Evolutionary conservation across 1,140 invertebrate species (phyloP).

Genomic region (Patella vulgata): DNA sequence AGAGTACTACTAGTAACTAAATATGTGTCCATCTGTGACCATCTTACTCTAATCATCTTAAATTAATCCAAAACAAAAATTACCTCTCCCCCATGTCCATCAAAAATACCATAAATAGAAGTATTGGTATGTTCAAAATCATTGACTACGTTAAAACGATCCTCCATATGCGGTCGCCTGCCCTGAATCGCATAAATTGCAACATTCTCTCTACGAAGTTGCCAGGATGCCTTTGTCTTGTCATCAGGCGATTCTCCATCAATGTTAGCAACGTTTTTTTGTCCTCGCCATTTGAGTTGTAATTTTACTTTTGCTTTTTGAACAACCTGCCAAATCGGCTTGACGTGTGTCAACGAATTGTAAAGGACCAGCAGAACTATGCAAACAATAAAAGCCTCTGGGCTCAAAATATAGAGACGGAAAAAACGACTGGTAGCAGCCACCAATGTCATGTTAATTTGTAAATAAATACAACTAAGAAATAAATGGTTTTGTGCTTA

Average conservation of each 20-base stretch:
- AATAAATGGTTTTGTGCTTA: too few species aligned
- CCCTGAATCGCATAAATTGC: conserved; percentile 91
- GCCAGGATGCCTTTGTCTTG: conserved; percentile 71
- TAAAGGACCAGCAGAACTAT: conserved; percentile 48
- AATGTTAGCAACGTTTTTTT: conserved; percentile 13
- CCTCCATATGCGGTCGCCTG: conserved; percentile 89
- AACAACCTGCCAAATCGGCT: conserved; percentile 45
- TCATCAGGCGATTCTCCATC: conserved; percentile 11
- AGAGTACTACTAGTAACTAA: too few species aligned
- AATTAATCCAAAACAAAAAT: too few species aligned
- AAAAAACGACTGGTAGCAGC: conserved; percentile 40
- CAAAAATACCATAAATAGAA: conserved; percentile 90
- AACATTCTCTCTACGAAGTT: conserved; percentile 77
- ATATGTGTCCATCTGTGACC: too few species aligned
- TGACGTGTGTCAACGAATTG: conserved; percentile 44
- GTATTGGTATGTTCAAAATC: conserved; percentile 76
- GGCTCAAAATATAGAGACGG: conserved; percentile 44
- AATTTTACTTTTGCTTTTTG: conserved; percentile 39
- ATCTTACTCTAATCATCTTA: too few species aligned
- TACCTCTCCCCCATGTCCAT: conserved; percentile 93
- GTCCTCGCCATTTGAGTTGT: conserved; percentile 31
- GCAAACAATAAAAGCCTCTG: conserved; percentile 42
- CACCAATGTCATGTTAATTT: conserved; percentile 38
- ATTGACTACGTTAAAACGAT: conserved; percentile 84
- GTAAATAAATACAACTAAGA: too few species aligned